Conservation (phyloP, 2,113 vertebrate genomes). For the Leptobrachium ailaonicum region DNA sequence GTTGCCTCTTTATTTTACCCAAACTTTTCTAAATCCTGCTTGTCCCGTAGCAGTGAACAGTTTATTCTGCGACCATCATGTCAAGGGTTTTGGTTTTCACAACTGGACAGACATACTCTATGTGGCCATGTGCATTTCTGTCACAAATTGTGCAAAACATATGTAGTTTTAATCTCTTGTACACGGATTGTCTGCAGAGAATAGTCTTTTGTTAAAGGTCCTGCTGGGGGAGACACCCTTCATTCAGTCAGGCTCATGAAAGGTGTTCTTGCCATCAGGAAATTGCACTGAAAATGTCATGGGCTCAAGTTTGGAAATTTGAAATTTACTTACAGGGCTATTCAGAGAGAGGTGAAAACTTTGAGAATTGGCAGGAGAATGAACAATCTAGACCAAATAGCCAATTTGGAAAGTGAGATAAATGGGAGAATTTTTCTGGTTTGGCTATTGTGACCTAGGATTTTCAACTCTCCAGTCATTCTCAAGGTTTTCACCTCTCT, state of each 20-base stretch:
- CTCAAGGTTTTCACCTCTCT: too few species aligned
- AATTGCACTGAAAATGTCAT: slow-evolving; percentile 1
- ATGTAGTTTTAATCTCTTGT: not conserved
- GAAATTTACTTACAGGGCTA: too few species aligned
- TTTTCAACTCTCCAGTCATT: too few species aligned
- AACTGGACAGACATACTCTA: not conserved
- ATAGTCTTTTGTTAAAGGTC: not conserved
- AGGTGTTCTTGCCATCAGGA: not conserved
- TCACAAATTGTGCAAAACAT: not conserved
- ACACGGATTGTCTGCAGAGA: not conserved
- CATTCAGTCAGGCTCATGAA: not conserved
- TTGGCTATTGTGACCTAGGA: too few species aligned
- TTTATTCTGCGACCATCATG: not conserved
- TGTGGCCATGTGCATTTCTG: not conserved
- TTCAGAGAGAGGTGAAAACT: too few species aligned
- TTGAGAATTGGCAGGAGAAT: too few species aligned
- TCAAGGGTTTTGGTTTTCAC: not conserved
- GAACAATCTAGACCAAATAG: too few species aligned
- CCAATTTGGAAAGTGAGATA: too few species aligned
- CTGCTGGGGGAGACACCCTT: not conserved
- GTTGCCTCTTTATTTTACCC: not conserved
- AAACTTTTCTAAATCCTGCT: not conserved
- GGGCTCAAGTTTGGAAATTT: not conserved
- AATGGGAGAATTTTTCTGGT: too few species aligned
- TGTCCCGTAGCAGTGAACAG: not conserved